Evolutionary conservation across 2,113 vertebrate genomes (phyloP).

Genomic region (Nibea albiflora): DNA sequence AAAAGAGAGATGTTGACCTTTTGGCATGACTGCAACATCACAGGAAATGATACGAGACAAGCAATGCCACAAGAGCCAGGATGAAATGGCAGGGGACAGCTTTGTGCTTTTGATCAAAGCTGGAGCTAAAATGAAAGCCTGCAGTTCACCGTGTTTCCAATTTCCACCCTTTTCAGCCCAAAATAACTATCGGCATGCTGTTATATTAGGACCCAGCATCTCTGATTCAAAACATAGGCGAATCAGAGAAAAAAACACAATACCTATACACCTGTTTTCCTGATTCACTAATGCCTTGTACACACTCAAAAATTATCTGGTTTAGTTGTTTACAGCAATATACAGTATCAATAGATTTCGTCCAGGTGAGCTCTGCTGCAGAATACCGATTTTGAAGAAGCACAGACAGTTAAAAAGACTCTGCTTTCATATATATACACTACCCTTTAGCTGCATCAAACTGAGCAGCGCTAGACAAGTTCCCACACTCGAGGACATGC

Average conservation of each 20-base stretch:
- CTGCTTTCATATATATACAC: too few relatives aligned
- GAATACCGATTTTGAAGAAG: background rate
- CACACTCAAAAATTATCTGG: background rate
- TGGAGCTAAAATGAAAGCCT: conserved; percentile 22
- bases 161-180: background rate
- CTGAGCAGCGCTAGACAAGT: too few relatives aligned
- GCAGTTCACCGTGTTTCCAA: conserved; percentile 15
- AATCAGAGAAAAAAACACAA: conserved; percentile 3
- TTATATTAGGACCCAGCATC: background rate
- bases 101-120: conserved; percentile 31
- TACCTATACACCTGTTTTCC: background rate
- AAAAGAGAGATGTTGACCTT: background rate
- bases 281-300: conserved; percentile 5
- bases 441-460: too few relatives aligned
- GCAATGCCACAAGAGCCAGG: background rate
- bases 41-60: background rate
- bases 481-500: too few relatives aligned
- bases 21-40: conserved; percentile 3
- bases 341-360: background rate
- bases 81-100: background rate
- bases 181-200: background rate
- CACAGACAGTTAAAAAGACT: background rate
- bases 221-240: background rate
- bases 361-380: background rate
- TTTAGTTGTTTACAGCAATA: background rate